Evolutionary conservation across 2,113 vertebrate species (phyloP).

Genomic region (Neomonachus schauinslandi): DNA sequence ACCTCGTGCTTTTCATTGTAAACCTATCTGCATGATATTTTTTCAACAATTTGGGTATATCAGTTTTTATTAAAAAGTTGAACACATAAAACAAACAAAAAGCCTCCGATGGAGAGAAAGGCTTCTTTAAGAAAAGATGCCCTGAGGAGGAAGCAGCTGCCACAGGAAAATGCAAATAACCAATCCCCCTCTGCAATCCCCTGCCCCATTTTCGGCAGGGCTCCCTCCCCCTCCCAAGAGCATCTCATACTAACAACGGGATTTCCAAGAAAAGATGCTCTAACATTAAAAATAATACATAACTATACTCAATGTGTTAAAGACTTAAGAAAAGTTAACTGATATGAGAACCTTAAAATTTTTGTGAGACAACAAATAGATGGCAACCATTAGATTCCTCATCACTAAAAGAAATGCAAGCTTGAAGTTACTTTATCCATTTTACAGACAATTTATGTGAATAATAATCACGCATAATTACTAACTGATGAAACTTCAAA

Average conservation of each 20-base stretch:
- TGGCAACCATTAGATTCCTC: neutral
- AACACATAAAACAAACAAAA: neutral
- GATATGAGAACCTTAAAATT: conserved; percentile 40
- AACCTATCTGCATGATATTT: neutral
- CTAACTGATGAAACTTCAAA: conserved; percentile 14
- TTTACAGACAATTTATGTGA: neutral
- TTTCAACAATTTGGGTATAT: neutral
- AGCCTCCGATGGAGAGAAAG: neutral
- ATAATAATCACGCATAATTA: conserved; percentile 25
- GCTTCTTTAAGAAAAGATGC: neutral
- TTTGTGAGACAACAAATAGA: neutral
- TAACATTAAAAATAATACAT: conserved; percentile 17
- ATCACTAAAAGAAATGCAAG: conserved; percentile 40
- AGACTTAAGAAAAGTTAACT: conserved; percentile 45
- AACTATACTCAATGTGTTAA: neutral
- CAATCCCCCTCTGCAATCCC: neutral
- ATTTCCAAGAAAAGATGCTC: neutral
- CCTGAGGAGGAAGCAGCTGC: neutral
- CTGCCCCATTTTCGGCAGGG: neutral
- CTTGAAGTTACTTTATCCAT: neutral
- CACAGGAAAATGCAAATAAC: neutral
- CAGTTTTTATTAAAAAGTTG: neutral
- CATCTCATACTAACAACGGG: neutral
- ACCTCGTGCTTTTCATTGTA: neutral
- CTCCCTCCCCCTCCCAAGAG: neutral